phyloP scores from a whole-genome alignment of 1,140 invertebrate genomes.

The Drosophila ogumai region DNA sequence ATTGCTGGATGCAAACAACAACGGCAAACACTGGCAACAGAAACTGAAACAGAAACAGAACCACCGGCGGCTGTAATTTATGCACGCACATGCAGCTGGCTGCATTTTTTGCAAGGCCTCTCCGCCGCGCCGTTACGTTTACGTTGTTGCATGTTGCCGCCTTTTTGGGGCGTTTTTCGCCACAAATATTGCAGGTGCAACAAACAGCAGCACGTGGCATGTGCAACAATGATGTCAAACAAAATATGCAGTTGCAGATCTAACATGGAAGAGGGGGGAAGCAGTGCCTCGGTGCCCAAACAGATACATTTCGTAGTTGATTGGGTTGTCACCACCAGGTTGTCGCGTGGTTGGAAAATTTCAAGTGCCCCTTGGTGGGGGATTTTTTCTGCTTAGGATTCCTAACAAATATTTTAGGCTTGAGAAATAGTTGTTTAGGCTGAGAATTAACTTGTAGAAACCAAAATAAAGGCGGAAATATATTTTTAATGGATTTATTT shows the following conservation, averaged over 20 bases:
- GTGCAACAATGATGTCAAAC: constrained; percentile 61
- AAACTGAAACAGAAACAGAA: constrained; percentile 21
- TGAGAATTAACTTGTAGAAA: neutral
- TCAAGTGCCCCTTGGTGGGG: neutral
- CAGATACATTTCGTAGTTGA: constrained; percentile 23
- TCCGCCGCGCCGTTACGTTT: neutral
- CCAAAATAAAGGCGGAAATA: neutral
- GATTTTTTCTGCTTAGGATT: constrained; percentile 3
- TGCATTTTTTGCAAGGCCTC: constrained; percentile 61
- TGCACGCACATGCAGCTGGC: constrained; percentile 66
- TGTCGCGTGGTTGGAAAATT: constrained; percentile 5
- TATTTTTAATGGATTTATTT: too few relatives aligned
- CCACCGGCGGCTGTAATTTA: constrained; percentile 50
- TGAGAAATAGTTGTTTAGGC: neutral
- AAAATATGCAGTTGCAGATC: constrained; percentile 54
- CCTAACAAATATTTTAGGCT: neutral
- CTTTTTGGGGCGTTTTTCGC: constrained; percentile 45
- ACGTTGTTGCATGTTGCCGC: constrained; percentile 50
- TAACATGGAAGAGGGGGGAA: neutral
- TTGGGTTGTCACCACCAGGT: constrained; percentile 32
- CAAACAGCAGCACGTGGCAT: constrained; percentile 51
- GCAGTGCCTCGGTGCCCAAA: constrained; percentile 8
- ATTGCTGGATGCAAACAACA: constrained; percentile 55
- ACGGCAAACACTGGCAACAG: constrained; percentile 40
- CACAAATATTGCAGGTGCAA: constrained; percentile 45